Conservation (phyloP, 2,797 vertebrate genomes). For the Babyrousa celebensis region DNA sequence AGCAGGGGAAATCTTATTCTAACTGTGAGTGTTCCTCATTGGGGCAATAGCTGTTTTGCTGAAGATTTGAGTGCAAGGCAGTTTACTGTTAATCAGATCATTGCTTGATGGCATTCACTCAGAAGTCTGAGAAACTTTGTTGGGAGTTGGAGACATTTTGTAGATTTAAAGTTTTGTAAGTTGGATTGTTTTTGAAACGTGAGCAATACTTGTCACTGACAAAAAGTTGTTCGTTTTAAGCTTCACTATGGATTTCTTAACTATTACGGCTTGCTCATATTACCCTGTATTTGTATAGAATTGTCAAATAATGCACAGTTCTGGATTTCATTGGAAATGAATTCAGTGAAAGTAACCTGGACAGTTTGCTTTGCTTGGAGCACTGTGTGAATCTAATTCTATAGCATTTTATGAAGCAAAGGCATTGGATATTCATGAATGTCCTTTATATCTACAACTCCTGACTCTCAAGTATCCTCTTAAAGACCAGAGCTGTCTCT, state of each 20-base stretch:
- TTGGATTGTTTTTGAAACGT: constrained; percentile 69
- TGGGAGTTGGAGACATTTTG: constrained; percentile 27
- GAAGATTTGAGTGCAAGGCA: constrained; percentile 49
- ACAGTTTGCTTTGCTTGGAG: constrained; percentile 17
- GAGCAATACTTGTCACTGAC: background rate
- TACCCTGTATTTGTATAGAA: constrained; percentile 17
- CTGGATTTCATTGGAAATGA: constrained; percentile 67
- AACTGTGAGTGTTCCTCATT: constrained; percentile 15
- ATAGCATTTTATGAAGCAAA: constrained; percentile 71
- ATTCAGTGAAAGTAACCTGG: constrained; percentile 63
- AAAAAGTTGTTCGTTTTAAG: constrained; percentile 39
- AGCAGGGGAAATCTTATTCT: constrained; percentile 36
- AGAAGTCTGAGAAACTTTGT: constrained; percentile 42
- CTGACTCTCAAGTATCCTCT: constrained; percentile 43
- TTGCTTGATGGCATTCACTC: constrained; percentile 43
- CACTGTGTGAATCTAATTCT: constrained; percentile 62
- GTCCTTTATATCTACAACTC: constrained; percentile 25
- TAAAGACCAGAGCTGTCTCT: constrained; percentile 52
- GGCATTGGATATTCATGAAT: constrained; percentile 4
- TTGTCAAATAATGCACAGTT: constrained; percentile 52
- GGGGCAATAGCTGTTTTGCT: constrained; percentile 14
- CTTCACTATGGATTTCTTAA: constrained; percentile 14
- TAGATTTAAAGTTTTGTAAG: constrained; percentile 32
- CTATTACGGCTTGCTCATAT: constrained; percentile 27
- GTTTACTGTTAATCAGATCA: constrained; percentile 44